Evolutionary conservation across 1,140 invertebrate genomes (phyloP).

Genomic region (Zaprionus davidi): DNA sequence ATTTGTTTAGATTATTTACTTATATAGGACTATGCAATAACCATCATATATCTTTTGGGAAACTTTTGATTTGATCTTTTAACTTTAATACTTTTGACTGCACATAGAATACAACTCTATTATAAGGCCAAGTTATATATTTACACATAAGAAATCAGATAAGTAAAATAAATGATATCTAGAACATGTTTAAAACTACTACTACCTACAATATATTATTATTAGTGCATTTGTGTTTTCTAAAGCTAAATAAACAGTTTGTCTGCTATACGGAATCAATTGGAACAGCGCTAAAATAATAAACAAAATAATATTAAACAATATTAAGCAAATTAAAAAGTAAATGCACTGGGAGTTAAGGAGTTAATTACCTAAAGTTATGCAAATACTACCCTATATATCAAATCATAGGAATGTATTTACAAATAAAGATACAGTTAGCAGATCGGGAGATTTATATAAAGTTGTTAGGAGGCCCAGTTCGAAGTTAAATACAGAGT

Average conservation of each 20-base stretch:
- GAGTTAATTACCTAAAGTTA: neutral
- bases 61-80: neutral
- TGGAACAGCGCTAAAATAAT: slow-evolving; percentile 71
- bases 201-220: slow-evolving; percentile 14
- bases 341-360: neutral
- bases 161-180: neutral
- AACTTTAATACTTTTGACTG: neutral
- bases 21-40: too few species aligned
- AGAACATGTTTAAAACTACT: neutral
- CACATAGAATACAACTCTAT: neutral
- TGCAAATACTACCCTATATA: neutral
- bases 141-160: neutral
- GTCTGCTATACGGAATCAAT: slow-evolving; percentile 64
- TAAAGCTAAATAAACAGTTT: slow-evolving; percentile 23
- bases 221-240: slow-evolving; percentile 32
- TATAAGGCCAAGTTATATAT: neutral
- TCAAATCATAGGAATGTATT: neutral
- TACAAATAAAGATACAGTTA: neutral
- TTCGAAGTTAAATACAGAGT: slow-evolving; percentile 12
- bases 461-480: neutral
- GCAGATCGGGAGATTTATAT: neutral
- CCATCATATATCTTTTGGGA: neutral
- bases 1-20: too few species aligned
- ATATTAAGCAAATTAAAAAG: neutral
- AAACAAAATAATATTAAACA: slow-evolving; percentile 38